Evolutionary conservation across 2,797 vertebrate genomes (phyloP).

Genomic region (Gambusia yucatana): DNA sequence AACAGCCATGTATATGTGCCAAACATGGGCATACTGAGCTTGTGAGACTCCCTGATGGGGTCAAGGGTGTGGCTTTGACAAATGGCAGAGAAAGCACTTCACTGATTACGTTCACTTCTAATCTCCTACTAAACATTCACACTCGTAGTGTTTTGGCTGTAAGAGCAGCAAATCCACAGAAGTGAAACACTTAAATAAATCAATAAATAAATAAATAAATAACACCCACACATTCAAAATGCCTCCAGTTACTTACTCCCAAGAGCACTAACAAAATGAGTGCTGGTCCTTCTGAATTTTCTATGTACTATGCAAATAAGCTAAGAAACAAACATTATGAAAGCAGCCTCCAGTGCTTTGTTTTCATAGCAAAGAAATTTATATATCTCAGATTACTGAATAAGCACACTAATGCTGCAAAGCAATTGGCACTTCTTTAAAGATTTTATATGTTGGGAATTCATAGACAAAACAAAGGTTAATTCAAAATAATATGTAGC

Average conservation of each 20-base stretch:
- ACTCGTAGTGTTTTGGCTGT: conserved; percentile 14
- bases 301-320: conserved; percentile 59
- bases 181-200: conserved; percentile 22
- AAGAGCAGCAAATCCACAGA: conserved; percentile 1
- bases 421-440: neutral
- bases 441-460: conserved; percentile 11
- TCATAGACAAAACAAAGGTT: neutral
- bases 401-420: conserved; percentile 44
- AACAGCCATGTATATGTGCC: conserved; percentile 62
- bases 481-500: neutral
- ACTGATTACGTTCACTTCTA: conserved; percentile 14
- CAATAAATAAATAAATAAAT: conserved; percentile 39
- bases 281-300: conserved; percentile 31
- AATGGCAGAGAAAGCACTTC: conserved; percentile 21
- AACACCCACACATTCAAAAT: conserved; percentile 47
- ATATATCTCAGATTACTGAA: conserved; percentile 46
- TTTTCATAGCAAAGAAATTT: conserved; percentile 35
- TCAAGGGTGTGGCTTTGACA: conserved; percentile 29
- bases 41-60: conserved; percentile 19
- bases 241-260: conserved; percentile 43
- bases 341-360: conserved; percentile 52
- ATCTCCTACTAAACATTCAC: conserved; percentile 13
- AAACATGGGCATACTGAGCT: conserved; percentile 43
- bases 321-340: conserved; percentile 44
- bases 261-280: conserved; percentile 44